phyloP scores from a whole-genome alignment of 2,888 invertebrate species.

The Coleophora deauratella region DNA sequence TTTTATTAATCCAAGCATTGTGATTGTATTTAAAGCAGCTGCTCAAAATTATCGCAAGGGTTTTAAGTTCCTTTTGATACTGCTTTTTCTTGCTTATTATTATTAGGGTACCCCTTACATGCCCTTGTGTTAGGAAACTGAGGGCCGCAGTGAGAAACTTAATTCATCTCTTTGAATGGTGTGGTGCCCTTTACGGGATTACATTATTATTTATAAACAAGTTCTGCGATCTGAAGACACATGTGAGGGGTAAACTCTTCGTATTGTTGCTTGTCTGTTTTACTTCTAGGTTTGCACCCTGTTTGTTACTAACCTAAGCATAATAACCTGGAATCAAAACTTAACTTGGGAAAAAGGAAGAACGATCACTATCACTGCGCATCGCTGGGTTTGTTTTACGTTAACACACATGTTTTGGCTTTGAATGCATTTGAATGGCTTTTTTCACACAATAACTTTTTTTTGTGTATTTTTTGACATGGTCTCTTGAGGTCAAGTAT shows the following conservation, averaged over 20 bases:
- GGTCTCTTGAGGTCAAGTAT: too few relatives aligned
- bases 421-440: too few relatives aligned
- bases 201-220: conserved; percentile 59
- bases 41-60: conserved; percentile 57
- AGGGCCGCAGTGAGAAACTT: conserved; percentile 51
- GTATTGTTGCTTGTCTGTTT: conserved; percentile 30
- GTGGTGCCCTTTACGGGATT: conserved; percentile 56
- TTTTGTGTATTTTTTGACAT: too few relatives aligned
- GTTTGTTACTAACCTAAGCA: conserved; percentile 26
- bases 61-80: conserved; percentile 58
- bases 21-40: conserved; percentile 50
- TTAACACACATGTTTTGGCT: too few relatives aligned
- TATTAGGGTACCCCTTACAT: conserved; percentile 57
- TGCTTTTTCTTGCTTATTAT: conserved; percentile 59
- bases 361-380: too few relatives aligned
- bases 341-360: too few relatives aligned
- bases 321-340: too few relatives aligned
- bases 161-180: conserved; percentile 50
- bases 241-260: conserved; percentile 42
- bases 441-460: too few relatives aligned
- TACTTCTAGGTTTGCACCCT: conserved; percentile 17
- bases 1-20: conserved; percentile 58
- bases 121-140: conserved; percentile 40
- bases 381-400: too few relatives aligned
- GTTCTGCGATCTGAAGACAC: conserved; percentile 38